Conservation (phyloP, 2,888 invertebrate species). For the Coenonympha glycerion region DNA sequence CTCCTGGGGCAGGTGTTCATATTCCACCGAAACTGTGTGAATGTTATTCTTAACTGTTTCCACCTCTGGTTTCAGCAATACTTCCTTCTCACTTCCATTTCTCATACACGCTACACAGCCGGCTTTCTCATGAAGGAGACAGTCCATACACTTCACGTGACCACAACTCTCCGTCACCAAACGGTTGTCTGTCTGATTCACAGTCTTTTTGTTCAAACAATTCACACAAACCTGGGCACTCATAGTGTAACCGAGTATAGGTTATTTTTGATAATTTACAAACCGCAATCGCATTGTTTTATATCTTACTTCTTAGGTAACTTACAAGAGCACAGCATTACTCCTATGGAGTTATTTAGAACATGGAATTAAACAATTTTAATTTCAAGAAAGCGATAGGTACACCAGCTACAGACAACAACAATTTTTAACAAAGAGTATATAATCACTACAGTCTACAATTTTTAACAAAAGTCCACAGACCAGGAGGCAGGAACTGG, state of each 20-base stretch:
- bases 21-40: constrained; percentile 16
- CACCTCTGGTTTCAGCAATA: constrained; percentile 19
- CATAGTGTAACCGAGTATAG: constrained; percentile 43
- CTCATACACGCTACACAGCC: constrained; percentile 77
- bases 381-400: too few relatives aligned
- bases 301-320: background rate
- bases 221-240: constrained; percentile 75
- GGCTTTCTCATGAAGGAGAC: constrained; percentile 79
- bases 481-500: too few relatives aligned
- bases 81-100: constrained; percentile 32
- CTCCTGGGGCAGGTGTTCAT: constrained; percentile 25
- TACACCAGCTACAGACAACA: too few relatives aligned
- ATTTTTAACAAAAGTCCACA: too few relatives aligned
- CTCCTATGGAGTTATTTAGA: too few relatives aligned
- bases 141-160: constrained; percentile 83
- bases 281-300: background rate
- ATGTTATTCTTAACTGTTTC: constrained; percentile 13
- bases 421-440: too few relatives aligned
- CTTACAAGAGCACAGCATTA: background rate
- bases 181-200: constrained; percentile 76
- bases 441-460: too few relatives aligned
- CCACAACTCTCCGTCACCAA: constrained; percentile 84
- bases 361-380: too few relatives aligned
- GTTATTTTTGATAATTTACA: background rate
- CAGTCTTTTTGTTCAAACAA: constrained; percentile 73